These are phyloP conservation scores for Conopomorpha cramerella DNA, from an alignment of 1,140 invertebrate genomes.

Conservation along the genomic window DNA sequence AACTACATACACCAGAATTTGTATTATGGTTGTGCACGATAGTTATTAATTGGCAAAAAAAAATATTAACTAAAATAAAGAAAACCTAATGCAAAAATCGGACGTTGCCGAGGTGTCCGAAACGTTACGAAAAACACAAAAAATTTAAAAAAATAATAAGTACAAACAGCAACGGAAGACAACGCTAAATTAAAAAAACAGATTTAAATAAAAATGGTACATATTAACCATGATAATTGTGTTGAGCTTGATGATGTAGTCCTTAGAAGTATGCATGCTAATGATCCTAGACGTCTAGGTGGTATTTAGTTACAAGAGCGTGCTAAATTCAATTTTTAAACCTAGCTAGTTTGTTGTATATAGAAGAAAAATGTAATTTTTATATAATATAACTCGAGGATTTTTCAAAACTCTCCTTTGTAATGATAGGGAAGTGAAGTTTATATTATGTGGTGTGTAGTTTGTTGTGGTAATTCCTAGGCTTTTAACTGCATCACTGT, in stretches of 20 bases:
- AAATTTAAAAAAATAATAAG: no score
- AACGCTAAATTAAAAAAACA: no score
- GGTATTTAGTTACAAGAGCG: constrained; percentile 24
- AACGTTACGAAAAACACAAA: no score
- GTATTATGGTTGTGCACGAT: constrained; percentile 50
- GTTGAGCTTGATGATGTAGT: no score
- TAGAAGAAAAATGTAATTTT: constrained; percentile 55
- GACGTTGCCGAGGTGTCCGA: no score
- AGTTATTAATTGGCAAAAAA: no score
- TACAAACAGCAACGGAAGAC: no score
- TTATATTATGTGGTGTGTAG: constrained; percentile 55
- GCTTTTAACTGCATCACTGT: constrained; percentile 42
- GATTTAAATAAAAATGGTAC: no score
- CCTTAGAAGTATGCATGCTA: constrained; percentile 49
- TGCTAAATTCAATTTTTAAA: constrained; percentile 23
- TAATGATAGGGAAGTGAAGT: constrained; percentile 46
- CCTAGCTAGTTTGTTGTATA: constrained; percentile 47
- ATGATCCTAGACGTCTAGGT: constrained; percentile 32
- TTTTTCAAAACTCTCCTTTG: constrained; percentile 51
- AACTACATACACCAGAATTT: no score
- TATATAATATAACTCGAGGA: constrained; percentile 49
- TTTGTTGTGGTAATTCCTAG: constrained; percentile 53
- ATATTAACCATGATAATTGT: no score
- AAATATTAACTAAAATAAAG: no score
- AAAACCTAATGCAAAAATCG: constrained; percentile 25